Conservation (phyloP, 2,113 vertebrate species). For the Chamaetylas fuelleborni region DNA sequence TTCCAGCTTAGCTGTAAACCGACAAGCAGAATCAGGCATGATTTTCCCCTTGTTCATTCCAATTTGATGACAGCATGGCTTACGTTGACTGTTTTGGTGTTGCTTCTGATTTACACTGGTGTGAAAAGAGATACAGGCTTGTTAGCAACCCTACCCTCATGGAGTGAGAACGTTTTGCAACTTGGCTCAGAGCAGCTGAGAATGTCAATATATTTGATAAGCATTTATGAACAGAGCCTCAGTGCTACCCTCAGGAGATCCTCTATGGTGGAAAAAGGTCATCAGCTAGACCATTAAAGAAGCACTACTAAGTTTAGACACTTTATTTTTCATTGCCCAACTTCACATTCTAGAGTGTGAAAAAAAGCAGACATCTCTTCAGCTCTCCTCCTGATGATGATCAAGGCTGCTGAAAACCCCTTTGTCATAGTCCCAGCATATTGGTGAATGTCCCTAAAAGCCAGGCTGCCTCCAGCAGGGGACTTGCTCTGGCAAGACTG, state of each 20-base stretch:
- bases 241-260: background rate
- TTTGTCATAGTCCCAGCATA: rapidly evolving
- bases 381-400: background rate
- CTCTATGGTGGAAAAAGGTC: conserved; percentile 21
- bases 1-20: background rate
- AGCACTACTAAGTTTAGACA: background rate
- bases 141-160: background rate
- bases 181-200: conserved; percentile 5
- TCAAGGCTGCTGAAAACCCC: background rate
- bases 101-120: conserved; percentile 19
- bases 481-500: background rate
- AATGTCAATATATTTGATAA: conserved; percentile 52
- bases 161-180: conserved; percentile 32
- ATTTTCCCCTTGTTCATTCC: background rate
- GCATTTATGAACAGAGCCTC: conserved; percentile 43
- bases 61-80: background rate
- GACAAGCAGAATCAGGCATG: background rate
- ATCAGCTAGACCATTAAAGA: conserved; percentile 8
- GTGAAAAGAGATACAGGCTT: background rate
- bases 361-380: background rate
- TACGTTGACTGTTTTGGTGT: background rate
- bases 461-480: background rate
- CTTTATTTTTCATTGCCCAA: background rate
- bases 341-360: background rate
- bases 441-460: background rate